A percentile compares a stretch with the other conserved stretches of the same genome.
Conservation (phyloP, 2,113 vertebrate genomes). For the Cygnus atratus region DNA sequence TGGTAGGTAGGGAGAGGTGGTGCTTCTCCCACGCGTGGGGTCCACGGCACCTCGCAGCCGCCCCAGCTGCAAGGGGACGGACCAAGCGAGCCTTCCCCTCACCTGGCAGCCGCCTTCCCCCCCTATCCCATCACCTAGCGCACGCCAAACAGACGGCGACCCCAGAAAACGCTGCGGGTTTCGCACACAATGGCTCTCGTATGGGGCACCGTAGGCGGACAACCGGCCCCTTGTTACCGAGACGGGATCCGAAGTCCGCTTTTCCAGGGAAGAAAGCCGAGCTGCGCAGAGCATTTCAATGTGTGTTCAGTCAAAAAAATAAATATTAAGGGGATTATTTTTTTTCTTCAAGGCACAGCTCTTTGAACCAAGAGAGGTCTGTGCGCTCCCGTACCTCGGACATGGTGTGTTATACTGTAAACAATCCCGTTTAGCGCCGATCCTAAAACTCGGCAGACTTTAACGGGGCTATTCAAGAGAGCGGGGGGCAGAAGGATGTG, state of each 20-base stretch:
- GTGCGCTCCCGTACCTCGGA: background rate
- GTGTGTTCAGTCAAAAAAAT: background rate
- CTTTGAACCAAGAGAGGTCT: conserved; percentile 11
- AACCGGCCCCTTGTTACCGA: conserved; percentile 25
- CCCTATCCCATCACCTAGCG: background rate
- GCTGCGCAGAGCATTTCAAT: background rate
- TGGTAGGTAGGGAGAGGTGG: background rate
- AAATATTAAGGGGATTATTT: background rate
- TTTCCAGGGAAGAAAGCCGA: conserved; percentile 15
- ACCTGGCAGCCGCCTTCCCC: background rate
- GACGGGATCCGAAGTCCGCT: background rate
- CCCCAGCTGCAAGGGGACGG: background rate
- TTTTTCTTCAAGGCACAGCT: background rate
- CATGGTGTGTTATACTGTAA: background rate
- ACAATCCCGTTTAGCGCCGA: background rate
- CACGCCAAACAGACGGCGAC: background rate
- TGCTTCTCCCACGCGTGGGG: background rate
- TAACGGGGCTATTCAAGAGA: background rate
- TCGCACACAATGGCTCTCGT: background rate
- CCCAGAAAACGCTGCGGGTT: background rate
- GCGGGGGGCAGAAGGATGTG: background rate
- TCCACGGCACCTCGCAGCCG: accelerated
- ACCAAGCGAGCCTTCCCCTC: background rate
- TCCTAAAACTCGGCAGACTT: background rate
- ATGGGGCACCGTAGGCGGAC: background rate